phyloP scores from a whole-genome alignment of 2,797 vertebrate genomes.

The Lithobates sylvaticus region DNA sequence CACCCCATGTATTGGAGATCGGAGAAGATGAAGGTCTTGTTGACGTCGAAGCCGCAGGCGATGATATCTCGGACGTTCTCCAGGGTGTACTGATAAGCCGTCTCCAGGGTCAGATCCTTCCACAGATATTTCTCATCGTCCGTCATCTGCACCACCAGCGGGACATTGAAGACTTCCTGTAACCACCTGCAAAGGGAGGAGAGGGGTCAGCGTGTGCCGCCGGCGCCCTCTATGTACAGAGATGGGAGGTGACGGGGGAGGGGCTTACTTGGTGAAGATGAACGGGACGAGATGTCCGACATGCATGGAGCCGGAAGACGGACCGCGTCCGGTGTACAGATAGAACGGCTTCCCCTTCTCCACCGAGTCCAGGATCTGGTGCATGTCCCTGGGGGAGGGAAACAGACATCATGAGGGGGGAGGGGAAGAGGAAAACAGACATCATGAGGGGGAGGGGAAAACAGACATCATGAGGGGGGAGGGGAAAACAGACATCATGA shows the following conservation, averaged over 20 bases:
- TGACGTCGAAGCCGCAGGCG: conserved; percentile 94
- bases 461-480: too few species aligned
- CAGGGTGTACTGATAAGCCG: conserved; percentile 83
- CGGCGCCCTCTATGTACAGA: too few species aligned
- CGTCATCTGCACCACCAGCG: conserved; percentile 93
- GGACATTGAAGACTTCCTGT: conserved; percentile 93
- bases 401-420: too few species aligned
- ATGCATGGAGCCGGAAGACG: conserved; percentile 94
- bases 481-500: too few species aligned
- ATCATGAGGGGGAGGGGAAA: too few species aligned
- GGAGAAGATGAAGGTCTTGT: conserved; percentile 98
- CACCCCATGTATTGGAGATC: conserved; percentile 98
- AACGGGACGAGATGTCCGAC: conserved; percentile 96
- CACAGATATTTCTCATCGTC: conserved; percentile 99
- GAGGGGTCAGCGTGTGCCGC: too few species aligned
- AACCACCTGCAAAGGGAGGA: conserved; percentile 87
- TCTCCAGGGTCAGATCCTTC: conserved; percentile 93
- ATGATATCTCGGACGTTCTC: conserved; percentile 97
- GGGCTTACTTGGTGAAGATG: conserved; percentile 94
- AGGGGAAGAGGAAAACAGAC: accelerated
- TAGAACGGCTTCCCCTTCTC: conserved; percentile 95
- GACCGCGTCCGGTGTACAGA: conserved; percentile 95
- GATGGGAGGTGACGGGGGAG: too few species aligned
- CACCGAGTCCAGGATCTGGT: conserved; percentile 90
- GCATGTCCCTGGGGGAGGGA: conserved; percentile 87